Base-by-base conservation (phyloP, 2,113 vertebrate species). In the Bos indicus region DNA sequence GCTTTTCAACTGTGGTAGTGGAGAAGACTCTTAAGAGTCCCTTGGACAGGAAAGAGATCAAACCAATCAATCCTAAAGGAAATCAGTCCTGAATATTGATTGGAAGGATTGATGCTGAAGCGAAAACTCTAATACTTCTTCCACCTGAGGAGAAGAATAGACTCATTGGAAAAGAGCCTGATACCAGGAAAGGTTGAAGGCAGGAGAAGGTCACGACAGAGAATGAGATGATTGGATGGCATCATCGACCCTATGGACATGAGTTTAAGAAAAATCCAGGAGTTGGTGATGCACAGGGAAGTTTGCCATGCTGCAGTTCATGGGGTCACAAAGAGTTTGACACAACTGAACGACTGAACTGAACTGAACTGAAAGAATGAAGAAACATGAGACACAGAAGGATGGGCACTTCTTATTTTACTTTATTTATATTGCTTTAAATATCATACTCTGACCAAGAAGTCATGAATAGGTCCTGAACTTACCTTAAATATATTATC, bases 381-480 rank as follows among this genome's bases (percentile, higher is more conserved):
- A 95, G 64, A 96, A 51, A 11, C 5, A 36, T 16, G 78, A 81
- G 16, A 19, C 36, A 30, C 33, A 64, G 74, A 64, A 48, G 21
- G 4, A 14, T 77, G 3, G 51, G 16, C 0, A 59, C 10, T 80
- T 96, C 17, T 64, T 30, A 28, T 43, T 96, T 94, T 85, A 28
- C 43, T 89, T 33, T 92, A 21, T 90, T 95, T 92, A 67, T 71
- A 33, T 17, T 43, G 57, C 14, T 86, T 95, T 96, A 94, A 95
- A 81, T 93, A 92, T 60, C 48, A 77, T 57, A 67, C 26, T 94
- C 26, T 59, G 23, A 91, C 25, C 5, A 95, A 51, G 15, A 96
- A 92, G 11, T 64, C 96, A 88, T 43, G 25, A 88, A 90, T 2
- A 78, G 2, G 10, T 90, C 40, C n/a, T n/a, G 15, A 2, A 6